Percentiles rank a stretch among this genome's conserved stretches.
Evolutionary conservation across 23 tunicate genomes (phyloP).

Genomic region (Ascidia mentula): DNA sequence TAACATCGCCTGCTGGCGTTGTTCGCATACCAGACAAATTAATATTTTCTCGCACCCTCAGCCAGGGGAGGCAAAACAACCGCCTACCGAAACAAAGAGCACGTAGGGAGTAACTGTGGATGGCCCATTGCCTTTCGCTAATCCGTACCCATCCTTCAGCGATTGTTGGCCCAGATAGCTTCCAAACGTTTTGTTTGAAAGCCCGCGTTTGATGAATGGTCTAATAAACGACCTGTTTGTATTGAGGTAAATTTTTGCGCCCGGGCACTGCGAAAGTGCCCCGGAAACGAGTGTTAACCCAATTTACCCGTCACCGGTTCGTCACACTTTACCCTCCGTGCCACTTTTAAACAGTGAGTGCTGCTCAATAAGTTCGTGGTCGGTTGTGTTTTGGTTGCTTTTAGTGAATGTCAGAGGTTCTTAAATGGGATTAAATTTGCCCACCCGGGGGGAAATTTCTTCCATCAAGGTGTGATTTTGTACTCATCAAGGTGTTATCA

Average conservation of each 20-base stretch:
- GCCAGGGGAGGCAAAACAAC: not conserved
- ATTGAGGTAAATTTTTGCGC: not conserved
- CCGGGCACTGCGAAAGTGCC: not conserved
- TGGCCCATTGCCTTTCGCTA: not conserved
- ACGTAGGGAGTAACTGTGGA: too few species aligned
- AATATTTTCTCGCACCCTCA: not conserved
- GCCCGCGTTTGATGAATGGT: not conserved
- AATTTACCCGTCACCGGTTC: not conserved
- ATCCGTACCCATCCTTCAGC: not conserved
- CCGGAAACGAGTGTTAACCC: not conserved
- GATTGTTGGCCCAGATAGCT: not conserved
- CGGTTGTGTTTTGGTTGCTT: too few species aligned
- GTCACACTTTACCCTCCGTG: too few species aligned
- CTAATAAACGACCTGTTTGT: not conserved
- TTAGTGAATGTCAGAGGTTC: too few species aligned
- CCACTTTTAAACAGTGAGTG: too few species aligned
- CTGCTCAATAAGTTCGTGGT: too few species aligned
- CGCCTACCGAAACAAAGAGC: not conserved
- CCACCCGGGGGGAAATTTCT: too few species aligned
- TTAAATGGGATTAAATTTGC: too few species aligned
- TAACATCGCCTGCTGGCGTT: not conserved
- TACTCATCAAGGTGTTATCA: too few species aligned
- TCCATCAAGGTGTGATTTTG: too few species aligned
- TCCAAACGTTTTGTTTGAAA: not conserved
- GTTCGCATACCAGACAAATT: not conserved